phyloP scores from a whole-genome alignment of 2,888 invertebrate species.

The Trichacis sp. region DNA sequence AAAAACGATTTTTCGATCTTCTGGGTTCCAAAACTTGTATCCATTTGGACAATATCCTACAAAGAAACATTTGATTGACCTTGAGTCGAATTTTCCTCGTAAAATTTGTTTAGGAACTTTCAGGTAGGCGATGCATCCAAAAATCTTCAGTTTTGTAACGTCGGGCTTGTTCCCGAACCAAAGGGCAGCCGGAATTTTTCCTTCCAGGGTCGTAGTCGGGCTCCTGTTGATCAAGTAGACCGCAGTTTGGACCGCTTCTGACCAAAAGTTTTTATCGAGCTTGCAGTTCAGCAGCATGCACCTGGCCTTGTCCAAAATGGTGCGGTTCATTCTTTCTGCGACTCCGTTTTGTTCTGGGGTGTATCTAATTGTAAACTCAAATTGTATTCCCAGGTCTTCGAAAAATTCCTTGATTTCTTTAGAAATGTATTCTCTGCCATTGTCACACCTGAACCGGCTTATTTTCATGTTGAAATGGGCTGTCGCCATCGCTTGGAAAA shows the following conservation, averaged over 20 bases:
- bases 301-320: too few relatives aligned
- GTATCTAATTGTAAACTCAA: slow-evolving; percentile 45
- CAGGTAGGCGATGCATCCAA: slow-evolving; percentile 40
- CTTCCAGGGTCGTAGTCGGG: slow-evolving; percentile 38
- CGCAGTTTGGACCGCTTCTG: slow-evolving; percentile 47
- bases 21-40: slow-evolving; percentile 44
- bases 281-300: too few relatives aligned
- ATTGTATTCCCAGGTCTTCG: slow-evolving; percentile 44
- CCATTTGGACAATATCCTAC: slow-evolving; percentile 44
- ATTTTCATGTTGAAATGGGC: not conserved
- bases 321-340: slow-evolving; percentile 47
- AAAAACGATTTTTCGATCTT: slow-evolving; percentile 30
- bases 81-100: slow-evolving; percentile 42
- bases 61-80: slow-evolving; percentile 33
- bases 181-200: slow-evolving; percentile 43
- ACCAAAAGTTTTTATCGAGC: slow-evolving; percentile 55
- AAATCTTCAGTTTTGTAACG: too few relatives aligned
- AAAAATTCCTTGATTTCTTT: slow-evolving; percentile 44
- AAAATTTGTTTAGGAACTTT: slow-evolving; percentile 38
- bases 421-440: slow-evolving; percentile 48
- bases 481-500: not conserved
- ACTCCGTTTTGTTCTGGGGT: slow-evolving; percentile 50
- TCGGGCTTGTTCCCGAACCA: too few relatives aligned
- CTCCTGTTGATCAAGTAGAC: too few relatives aligned
- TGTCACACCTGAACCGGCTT: slow-evolving; percentile 46